Conservation (phyloP, 2,113 vertebrate genomes). For the Archilochus colubris region DNA sequence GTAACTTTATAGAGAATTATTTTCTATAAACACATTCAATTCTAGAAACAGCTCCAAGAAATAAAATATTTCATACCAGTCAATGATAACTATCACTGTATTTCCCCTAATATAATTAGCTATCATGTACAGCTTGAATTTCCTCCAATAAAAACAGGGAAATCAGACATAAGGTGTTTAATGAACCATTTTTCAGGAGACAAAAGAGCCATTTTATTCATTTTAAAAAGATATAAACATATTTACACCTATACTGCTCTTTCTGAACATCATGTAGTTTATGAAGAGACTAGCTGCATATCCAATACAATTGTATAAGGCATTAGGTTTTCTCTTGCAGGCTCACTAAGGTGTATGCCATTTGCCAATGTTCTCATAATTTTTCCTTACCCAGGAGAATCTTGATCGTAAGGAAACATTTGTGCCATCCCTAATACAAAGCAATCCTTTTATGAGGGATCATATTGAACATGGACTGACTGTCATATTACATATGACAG, state of each 20-base stretch:
- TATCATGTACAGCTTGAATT: conserved; percentile 22
- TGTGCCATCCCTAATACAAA: neutral
- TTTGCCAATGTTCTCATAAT: neutral
- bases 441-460: neutral
- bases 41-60: conserved; percentile 36
- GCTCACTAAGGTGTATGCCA: neutral
- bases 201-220: neutral
- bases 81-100: conserved; percentile 17
- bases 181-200: neutral
- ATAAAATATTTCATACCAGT: conserved; percentile 30
- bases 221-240: neutral
- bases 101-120: conserved; percentile 60
- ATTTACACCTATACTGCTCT: neutral
- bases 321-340: conserved; percentile 9
- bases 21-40: conserved; percentile 35
- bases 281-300: neutral
- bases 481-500: neutral
- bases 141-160: neutral
- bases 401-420: neutral
- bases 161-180: neutral
- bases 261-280: neutral
- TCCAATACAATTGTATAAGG: neutral
- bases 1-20: conserved; percentile 58
- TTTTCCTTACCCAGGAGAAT: neutral
- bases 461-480: neutral